Evolutionary conservation across 2,797 vertebrate species (phyloP).

Genomic region (Falco rusticolus): DNA sequence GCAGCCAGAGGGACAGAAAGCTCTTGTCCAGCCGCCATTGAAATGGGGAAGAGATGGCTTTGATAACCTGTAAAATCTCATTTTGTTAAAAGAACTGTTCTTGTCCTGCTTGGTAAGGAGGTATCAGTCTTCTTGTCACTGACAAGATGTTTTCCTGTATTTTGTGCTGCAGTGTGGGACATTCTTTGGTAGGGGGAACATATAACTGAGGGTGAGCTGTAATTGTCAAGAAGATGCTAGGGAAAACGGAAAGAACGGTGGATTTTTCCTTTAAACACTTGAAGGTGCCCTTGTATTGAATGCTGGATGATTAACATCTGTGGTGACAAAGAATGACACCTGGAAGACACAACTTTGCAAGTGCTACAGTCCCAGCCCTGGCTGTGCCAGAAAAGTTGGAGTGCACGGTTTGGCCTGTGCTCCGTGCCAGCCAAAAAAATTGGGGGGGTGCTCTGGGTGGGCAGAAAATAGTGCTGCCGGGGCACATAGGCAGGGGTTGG

Average conservation of each 20-base stretch:
- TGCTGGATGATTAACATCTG: neutral
- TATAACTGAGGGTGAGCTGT: neutral
- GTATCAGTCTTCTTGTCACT: neutral
- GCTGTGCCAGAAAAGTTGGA: neutral
- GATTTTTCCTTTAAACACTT: neutral
- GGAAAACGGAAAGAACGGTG: neutral
- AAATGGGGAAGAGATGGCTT: neutral
- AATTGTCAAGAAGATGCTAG: neutral
- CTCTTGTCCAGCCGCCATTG: neutral
- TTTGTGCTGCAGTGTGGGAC: neutral
- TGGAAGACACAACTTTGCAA: neutral
- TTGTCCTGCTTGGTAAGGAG: neutral
- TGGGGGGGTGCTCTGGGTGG: neutral
- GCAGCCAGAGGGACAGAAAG: neutral
- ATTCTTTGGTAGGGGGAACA: neutral
- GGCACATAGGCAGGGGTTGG: neutral
- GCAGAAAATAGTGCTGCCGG: neutral
- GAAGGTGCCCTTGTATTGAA: neutral
- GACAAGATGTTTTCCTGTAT: neutral
- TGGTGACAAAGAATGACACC: neutral
- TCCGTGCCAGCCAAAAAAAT: neutral
- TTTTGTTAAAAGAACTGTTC: neutral
- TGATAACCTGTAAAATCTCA: slow-evolving; percentile 3
- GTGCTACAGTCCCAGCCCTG: neutral
- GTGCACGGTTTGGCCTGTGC: neutral